A percentile compares a stretch with the other conserved stretches of the same genome.
Evolutionary conservation across 2,113 vertebrate species (phyloP).

Genomic region (Hylia prasina): DNA sequence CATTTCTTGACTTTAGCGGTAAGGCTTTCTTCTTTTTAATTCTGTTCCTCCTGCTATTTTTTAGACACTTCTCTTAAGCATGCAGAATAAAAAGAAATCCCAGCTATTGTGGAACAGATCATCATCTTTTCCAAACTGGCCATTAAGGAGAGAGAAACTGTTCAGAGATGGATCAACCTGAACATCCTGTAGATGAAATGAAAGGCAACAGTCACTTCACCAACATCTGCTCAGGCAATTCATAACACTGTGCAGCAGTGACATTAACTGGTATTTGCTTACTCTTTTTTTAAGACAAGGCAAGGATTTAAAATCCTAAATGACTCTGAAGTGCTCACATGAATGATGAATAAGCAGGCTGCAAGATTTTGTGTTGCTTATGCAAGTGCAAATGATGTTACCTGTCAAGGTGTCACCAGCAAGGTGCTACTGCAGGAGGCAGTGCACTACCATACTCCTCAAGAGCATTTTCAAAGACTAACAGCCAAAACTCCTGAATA

Average conservation of each 20-base stretch:
- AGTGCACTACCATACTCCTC: neutral
- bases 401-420: neutral
- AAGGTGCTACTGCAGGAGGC: neutral
- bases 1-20: accelerated
- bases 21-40: neutral
- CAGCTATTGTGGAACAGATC: neutral
- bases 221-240: neutral
- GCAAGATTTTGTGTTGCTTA: neutral
- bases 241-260: neutral
- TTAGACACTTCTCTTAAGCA: neutral
- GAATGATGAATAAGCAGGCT: neutral
- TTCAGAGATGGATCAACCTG: neutral
- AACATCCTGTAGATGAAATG: neutral
- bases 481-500: neutral
- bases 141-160: neutral
- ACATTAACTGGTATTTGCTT: neutral
- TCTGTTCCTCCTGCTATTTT: neutral
- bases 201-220: neutral
- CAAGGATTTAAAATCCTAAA: neutral
- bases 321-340: neutral
- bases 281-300: neutral
- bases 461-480: neutral
- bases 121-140: neutral
- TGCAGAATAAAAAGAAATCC: neutral
- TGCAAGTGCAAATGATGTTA: accelerated